phyloP scores from a whole-genome alignment of 2,797 vertebrate genomes.

The Astyanax mexicanus region DNA sequence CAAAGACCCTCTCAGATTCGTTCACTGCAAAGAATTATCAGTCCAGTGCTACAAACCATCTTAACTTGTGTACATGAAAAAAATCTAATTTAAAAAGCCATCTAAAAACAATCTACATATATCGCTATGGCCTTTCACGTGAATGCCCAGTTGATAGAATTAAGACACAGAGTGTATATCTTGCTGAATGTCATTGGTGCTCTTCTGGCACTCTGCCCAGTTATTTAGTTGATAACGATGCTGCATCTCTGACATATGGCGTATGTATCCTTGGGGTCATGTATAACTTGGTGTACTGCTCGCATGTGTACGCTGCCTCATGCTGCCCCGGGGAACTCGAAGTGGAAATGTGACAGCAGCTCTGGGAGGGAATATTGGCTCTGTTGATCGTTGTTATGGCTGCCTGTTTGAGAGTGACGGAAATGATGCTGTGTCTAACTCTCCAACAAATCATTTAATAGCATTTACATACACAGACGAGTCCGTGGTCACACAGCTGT shows the following conservation, averaged over 20 bases:
- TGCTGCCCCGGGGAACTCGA: constrained; percentile 1
- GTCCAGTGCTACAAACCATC: constrained; percentile 10
- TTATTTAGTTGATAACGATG: constrained; percentile 35
- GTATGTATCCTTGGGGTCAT: constrained; percentile 38
- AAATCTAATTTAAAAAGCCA: constrained; percentile 17
- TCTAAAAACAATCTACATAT: constrained; percentile 5
- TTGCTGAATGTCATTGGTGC: constrained; percentile 35
- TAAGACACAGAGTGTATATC: constrained; percentile 21
- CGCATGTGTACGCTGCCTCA: constrained; percentile 14
- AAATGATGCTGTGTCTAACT: constrained; percentile 31
- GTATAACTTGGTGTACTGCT: constrained; percentile 22
- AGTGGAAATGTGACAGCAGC: constrained; percentile 38
- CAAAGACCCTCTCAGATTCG: constrained; percentile 12
- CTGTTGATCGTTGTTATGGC: constrained; percentile 21
- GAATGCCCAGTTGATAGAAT: constrained; percentile 16
- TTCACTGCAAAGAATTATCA: neutral
- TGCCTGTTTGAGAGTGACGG: constrained; percentile 35
- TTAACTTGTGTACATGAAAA: constrained; percentile 8
- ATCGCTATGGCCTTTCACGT: constrained; percentile 17
- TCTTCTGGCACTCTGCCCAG: constrained; percentile 30
- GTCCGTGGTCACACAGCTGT: neutral
- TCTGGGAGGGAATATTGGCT: constrained; percentile 17
- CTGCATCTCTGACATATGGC: constrained; percentile 40
- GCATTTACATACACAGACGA: neutral
- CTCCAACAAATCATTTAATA: constrained; percentile 13